Evolutionary conservation across 2,113 vertebrate species (phyloP), one percentile per base, ranked within the genome.

Genomic region (Callionymus lyra): DNA sequence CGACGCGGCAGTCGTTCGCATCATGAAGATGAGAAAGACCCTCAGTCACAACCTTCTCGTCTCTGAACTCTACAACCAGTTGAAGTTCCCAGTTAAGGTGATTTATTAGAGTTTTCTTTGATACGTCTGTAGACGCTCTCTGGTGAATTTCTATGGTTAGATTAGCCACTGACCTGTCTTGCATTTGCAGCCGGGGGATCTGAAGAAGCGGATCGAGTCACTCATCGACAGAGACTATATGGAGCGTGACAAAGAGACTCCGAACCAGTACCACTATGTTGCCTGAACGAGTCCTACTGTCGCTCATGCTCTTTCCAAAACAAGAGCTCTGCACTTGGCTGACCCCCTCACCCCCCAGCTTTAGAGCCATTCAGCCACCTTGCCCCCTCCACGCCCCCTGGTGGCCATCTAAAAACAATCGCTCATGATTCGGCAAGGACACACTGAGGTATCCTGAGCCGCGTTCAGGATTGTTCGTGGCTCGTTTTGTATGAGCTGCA

Each of bases 191-290:
- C 91, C 93, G 54, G 92, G 91, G 45, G 94, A 96, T 63, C 84
- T 98, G 76, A 98, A 98, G 82, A 98, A 98, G 76, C 84, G 92
- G 41, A 93, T 98, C 8, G 94, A 98, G 76, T 98, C 94, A 9
- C 91, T 97, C 45, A 98, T 98, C 68, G 94, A 98, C 70, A 86
- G 94, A 84, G 92, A 98, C 84, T 97, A 95, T 74, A 96, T 98
- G 95, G 92, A 98, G 61, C 85, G 92, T 38, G 92, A 98, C 74
- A 94, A 91, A 80, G 94, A 98, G 79, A 97, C 84, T 51, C 88
- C 94, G 1, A 97, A 94, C 70, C 94, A 97, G 79, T 96, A 97
- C 82, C 92, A 94, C 80, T 98, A 98, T 27, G 91, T 98, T 83
- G 94, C 93, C 57, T 98, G 84, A 93, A 31, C 55, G 52, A 55